phyloP scores from a whole-genome alignment of 2,113 vertebrate genomes.

The Rana temporaria region DNA sequence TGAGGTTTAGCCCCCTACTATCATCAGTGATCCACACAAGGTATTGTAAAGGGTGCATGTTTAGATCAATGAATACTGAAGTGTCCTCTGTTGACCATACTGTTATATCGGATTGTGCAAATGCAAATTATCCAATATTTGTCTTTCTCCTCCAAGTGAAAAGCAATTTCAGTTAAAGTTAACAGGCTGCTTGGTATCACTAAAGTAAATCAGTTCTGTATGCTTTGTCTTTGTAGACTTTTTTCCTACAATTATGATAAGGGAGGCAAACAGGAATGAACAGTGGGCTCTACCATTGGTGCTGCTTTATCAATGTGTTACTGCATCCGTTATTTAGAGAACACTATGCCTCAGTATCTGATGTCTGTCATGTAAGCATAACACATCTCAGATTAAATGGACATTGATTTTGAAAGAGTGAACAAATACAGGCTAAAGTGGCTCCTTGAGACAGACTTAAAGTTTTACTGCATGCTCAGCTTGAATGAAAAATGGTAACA shows the following conservation, averaged over 20 bases:
- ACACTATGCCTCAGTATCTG: constrained; percentile 56
- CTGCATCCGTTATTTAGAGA: constrained; percentile 58
- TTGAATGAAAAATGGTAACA: neutral
- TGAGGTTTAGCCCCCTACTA: no score
- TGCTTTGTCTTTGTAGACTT: constrained; percentile 61
- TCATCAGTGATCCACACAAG: neutral
- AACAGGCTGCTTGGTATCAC: constrained; percentile 61
- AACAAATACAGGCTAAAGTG: constrained; percentile 18
- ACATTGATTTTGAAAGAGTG: constrained; percentile 39
- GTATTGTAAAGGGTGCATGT: neutral
- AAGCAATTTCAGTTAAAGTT: constrained; percentile 64
- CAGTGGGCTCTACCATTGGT: constrained; percentile 65
- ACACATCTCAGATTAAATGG: constrained; percentile 45
- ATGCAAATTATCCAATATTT: constrained; percentile 34
- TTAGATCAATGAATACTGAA: constrained; percentile 8
- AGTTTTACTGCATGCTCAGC: neutral
- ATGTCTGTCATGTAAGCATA: constrained; percentile 55
- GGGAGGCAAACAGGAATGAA: constrained; percentile 62
- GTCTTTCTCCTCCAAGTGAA: constrained; percentile 60
- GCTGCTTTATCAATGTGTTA: constrained; percentile 56
- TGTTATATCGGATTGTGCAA: constrained; percentile 41
- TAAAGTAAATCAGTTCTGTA: constrained; percentile 62
- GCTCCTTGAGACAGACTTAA: neutral
- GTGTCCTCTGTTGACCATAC: constrained; percentile 50
- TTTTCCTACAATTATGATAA: constrained; percentile 69